These are phyloP conservation scores for Pagetopsis macropterus DNA, from an alignment of 2,797 vertebrate genomes.

Conservation along the genomic window DNA sequence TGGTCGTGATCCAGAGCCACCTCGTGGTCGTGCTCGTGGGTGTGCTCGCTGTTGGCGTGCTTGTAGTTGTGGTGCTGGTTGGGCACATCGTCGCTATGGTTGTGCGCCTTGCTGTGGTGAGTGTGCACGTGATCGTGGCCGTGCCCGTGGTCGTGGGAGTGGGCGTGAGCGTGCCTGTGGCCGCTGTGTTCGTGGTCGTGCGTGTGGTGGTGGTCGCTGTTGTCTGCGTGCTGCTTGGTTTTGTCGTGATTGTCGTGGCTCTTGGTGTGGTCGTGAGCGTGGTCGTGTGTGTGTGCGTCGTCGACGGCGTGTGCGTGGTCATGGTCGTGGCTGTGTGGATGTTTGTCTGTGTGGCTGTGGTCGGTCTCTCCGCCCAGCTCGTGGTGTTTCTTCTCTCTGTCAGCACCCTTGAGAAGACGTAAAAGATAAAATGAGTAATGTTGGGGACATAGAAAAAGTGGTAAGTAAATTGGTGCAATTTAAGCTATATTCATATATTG, in stretches of 20 bases:
- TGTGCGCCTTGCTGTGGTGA: constrained; percentile 75
- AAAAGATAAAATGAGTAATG: not conserved
- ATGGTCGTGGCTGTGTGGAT: constrained; percentile 11
- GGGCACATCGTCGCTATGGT: constrained; percentile 62
- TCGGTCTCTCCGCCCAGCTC: constrained; percentile 62
- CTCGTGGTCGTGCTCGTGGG: constrained; percentile 83
- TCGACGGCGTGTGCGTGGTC: constrained; percentile 19
- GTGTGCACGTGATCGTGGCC: constrained; percentile 74
- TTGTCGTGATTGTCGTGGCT: constrained; percentile 36
- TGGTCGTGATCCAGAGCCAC: constrained; percentile 79
- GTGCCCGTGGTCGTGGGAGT: constrained; percentile 72
- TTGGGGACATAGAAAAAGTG: no score
- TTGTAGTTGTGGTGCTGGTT: constrained; percentile 74
- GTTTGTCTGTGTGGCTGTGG: constrained; percentile 74
- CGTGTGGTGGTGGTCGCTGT: constrained; percentile 61
- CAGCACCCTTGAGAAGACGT: constrained; percentile 64
- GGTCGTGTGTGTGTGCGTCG: constrained; percentile 46
- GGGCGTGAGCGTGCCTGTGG: constrained; percentile 66
- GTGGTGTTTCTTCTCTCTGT: constrained; percentile 76
- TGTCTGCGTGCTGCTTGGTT: constrained; percentile 1
- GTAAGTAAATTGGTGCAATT: not conserved
- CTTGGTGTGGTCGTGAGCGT: constrained; percentile 69
- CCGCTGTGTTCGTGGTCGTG: constrained; percentile 69
- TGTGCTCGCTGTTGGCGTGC: constrained; percentile 55
- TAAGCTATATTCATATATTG: no score